These are phyloP conservation scores for Eupithecia subumbrata DNA, from an alignment of 2,888 invertebrate species.

Conservation along the genomic window DNA sequence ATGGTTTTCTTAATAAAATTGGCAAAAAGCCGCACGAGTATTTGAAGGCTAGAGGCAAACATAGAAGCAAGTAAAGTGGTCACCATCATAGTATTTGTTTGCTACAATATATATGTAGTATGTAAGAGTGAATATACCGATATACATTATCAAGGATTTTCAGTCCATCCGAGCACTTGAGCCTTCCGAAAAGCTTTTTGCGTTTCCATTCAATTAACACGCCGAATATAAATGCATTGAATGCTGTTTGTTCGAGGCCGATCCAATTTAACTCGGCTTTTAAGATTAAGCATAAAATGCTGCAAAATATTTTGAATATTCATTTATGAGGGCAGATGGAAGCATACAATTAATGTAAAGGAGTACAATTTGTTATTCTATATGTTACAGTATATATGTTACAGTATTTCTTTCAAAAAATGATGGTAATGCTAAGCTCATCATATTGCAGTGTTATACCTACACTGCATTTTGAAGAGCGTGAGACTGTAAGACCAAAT, in stretches of 20 bases:
- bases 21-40: no score
- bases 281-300: background rate
- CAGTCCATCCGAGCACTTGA: background rate
- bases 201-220: constrained; percentile 22
- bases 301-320: background rate
- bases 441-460: no score
- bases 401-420: background rate
- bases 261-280: constrained; percentile 10
- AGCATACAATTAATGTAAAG: background rate
- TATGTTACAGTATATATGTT: no score
- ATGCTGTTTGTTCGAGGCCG: constrained; percentile 9
- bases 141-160: background rate
- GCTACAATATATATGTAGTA: background rate
- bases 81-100: background rate
- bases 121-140: background rate
- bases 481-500: no score
- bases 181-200: constrained; percentile 14
- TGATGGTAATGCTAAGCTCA: background rate
- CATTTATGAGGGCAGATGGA: background rate
- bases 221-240: constrained; percentile 20
- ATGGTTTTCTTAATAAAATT: no score
- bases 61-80: no score
- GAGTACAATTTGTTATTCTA: background rate
- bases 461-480: no score
- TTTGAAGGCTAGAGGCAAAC: no score